Base-by-base conservation (phyloP, 2,797 vertebrate species). In the Trichosurus vulpecula region DNA sequence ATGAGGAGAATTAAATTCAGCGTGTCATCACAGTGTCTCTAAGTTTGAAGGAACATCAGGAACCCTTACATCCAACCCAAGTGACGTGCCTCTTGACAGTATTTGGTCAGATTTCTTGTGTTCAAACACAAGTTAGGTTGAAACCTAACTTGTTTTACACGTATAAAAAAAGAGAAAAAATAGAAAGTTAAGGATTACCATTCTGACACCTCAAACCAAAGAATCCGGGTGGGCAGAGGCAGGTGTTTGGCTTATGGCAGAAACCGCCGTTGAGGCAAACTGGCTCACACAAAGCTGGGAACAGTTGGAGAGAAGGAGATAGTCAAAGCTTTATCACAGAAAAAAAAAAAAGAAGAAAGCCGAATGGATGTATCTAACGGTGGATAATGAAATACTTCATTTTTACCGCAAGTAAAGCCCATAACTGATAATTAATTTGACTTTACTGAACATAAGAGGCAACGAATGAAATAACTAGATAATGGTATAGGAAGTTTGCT, bases 171-270 rank as follows among this genome's bases (percentile, higher is more conserved):
- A 25, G 0, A 27, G 1, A 4, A 0, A 3, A 3, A 55, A 41
- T n/a, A n/a, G 58, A 55, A 74, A 81, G 19, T 47, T 53, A 58
- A 91, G 56, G 0, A 94, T 98, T 98, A 99, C 99, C 99, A 87
- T 99, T 99, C 97, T 99, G 99, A 98, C 99, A 99, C 93, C 99
- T 99, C 51, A 98, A 98, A 96, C 99, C 99, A 66, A 99, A 99
- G 98, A 99, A 99, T 98, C 99, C 99, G 90, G 95, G 97, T 90
- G 99, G 99, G 98, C 99, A 99, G 96, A 99, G 97, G 51, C 99
- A 99, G 97, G 98, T 95, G 95, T 99, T 98, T 95, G 99, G 99
- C 95, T 99, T 99, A 5, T 98, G 97, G 97, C 99, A 99, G 14
- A 98, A 99, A 90, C 99, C 99, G 97, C 99, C 99, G 19, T 99